phyloP scores from a whole-genome alignment of 2,888 invertebrate species.

The Caenorhabditis uteleia region DNA sequence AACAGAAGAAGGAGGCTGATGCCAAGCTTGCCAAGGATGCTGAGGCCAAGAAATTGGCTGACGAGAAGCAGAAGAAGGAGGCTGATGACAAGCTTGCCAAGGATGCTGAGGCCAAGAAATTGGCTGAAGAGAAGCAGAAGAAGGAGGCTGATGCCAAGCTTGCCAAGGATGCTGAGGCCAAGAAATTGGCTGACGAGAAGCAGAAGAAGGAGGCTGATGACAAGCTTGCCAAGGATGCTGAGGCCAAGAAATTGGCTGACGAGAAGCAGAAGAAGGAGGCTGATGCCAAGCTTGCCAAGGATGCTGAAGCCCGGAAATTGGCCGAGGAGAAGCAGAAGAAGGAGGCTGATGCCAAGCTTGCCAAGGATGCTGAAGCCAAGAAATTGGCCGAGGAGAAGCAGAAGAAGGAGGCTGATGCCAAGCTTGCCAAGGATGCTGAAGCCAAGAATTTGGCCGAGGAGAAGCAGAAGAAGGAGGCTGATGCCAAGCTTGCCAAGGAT shows the following conservation, averaged over 20 bases:
- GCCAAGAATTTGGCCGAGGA: conserved; percentile 1
- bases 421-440: background rate
- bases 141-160: conserved; percentile 7
- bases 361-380: conserved; percentile 2
- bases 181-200: too few relatives aligned
- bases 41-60: conserved; percentile 18
- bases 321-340: conserved; percentile 5
- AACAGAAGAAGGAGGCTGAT: conserved; percentile 3
- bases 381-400: background rate
- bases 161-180: conserved; percentile 7
- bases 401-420: background rate
- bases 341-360: conserved; percentile 8
- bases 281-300: conserved; percentile 10
- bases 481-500: too few relatives aligned
- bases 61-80: conserved; percentile 16
- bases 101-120: conserved; percentile 16
- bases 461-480: background rate
- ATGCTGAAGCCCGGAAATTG: conserved; percentile 3
- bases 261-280: conserved; percentile 14
- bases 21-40: conserved; percentile 5
- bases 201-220: too few relatives aligned
- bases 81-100: conserved; percentile 22
- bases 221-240: too few relatives aligned
- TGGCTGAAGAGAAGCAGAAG: too few relatives aligned
- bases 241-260: conserved; percentile 6